Base-by-base conservation (phyloP, 2,888 invertebrate genomes). In the Charanyca ferruginea region DNA sequence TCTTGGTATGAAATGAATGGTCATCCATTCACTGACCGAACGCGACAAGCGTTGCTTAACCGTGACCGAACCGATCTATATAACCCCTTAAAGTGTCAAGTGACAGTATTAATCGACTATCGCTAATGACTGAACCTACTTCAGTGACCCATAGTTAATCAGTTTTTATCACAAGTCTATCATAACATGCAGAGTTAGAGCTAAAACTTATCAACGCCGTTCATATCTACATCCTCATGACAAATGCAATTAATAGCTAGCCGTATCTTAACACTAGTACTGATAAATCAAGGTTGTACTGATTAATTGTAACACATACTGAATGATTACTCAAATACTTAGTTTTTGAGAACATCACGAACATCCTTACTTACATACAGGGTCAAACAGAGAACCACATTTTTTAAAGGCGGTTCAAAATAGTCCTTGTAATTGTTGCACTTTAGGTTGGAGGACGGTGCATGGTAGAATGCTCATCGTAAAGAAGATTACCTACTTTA, bases 211-310 rank as follows among this genome's bases (percentile, higher is more conserved):
- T 58, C 67, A 48, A 35, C 9, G 11, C 18, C 52, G 16, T n/a
- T n/a, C n/a, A 8, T 67, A 73, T 60, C 73, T 35, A 70, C 44
- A 61, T 58, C 60, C 53, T 62, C 42, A 54, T 52, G 41, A 48
- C 45, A 54, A 72, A 65, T 72, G 53, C 49, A 72, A 61, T 65
- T 28, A 71, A 25, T 58, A 38, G 28, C 52, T 47, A 55, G 35
- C 20, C 42, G 25, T 57, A 62, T 70, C 72, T 53, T 22, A 49
- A 38, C n/a, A 53, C 18, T 60, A 44, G 7, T 18, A 44, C 58
- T 62, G 70, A 59, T 69, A 41, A 75, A 55, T 70, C 49, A 76
- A 73, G 73, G 77, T 73, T 54, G 55, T 44, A 57, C 32, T 75
- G 75, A 75, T 73, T 68, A 75, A 18, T 47, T 2, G 11, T 32